Conservation (phyloP, 2,888 invertebrate species). For the Melanostoma scalare region DNA sequence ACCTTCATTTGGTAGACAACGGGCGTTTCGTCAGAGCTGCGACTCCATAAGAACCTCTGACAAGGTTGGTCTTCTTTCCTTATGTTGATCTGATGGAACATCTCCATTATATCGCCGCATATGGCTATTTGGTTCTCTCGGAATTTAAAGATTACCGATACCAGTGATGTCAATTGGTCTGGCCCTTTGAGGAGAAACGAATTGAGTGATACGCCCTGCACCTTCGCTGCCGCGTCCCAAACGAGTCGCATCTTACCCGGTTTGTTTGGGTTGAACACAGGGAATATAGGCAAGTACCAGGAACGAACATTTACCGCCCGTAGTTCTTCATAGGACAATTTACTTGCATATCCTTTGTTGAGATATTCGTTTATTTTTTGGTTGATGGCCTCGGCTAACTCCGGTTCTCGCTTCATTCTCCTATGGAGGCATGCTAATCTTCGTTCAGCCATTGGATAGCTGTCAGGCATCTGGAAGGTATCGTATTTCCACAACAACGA, state of each 20-base stretch:
- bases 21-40: too few relatives aligned
- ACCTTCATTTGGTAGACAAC: too few relatives aligned
- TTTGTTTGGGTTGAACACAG: neutral
- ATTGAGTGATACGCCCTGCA: neutral
- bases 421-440: constrained; percentile 5
- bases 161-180: neutral
- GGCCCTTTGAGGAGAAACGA: neutral
- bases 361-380: constrained; percentile 4
- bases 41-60: too few relatives aligned
- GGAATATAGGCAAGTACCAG: neutral
- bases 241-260: constrained; percentile 5
- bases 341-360: constrained; percentile 6
- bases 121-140: neutral
- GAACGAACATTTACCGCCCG: neutral
- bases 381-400: neutral
- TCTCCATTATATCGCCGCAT: neutral
- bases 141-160: neutral
- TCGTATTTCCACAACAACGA: too few relatives aligned
- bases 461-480: constrained; percentile 1
- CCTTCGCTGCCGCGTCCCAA: constrained; percentile 10
- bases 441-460: constrained; percentile 9
- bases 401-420: neutral
- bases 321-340: neutral
- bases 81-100: neutral
- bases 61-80: neutral